Percentiles rank a stretch among this genome's conserved stretches.
These are phyloP conservation scores for Rotaria socialis DNA, from an alignment of 2,888 invertebrate species.

Conservation along the genomic window DNA sequence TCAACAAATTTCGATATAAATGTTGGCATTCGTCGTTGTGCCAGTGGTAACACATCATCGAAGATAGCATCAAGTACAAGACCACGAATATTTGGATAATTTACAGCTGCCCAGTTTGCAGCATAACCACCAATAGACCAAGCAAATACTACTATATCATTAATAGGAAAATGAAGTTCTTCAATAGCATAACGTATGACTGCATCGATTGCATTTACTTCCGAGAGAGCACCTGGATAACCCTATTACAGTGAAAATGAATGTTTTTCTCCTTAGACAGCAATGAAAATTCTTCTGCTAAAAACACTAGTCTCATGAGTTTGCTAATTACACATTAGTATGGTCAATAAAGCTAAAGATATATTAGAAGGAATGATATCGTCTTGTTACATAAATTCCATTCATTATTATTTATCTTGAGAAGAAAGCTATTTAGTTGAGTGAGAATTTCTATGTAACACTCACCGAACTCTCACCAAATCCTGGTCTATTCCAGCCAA, in stretches of 20 bases:
- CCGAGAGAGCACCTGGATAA: conserved; percentile 56
- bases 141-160: conserved; percentile 75
- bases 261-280: too few relatives aligned
- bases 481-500: conserved; percentile 97
- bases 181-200: conserved; percentile 85
- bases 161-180: conserved; percentile 69
- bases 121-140: conserved; percentile 98
- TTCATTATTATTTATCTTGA: too few relatives aligned
- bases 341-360: too few relatives aligned
- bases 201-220: conserved; percentile 80
- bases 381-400: too few relatives aligned
- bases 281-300: too few relatives aligned
- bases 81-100: conserved; percentile 78
- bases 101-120: conserved; percentile 75
- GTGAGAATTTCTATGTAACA: too few relatives aligned
- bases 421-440: too few relatives aligned
- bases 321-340: too few relatives aligned
- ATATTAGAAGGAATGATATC: too few relatives aligned
- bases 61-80: conserved; percentile 91
- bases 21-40: conserved; percentile 56
- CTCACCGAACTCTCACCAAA: conserved; percentile 68
- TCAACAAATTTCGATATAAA: conserved; percentile 41
- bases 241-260: background rate
- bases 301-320: too few relatives aligned
- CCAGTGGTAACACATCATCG: conserved; percentile 85